Evolutionary conservation across 2,888 invertebrate species (phyloP).

Genomic region (Andrena trimmerana): DNA sequence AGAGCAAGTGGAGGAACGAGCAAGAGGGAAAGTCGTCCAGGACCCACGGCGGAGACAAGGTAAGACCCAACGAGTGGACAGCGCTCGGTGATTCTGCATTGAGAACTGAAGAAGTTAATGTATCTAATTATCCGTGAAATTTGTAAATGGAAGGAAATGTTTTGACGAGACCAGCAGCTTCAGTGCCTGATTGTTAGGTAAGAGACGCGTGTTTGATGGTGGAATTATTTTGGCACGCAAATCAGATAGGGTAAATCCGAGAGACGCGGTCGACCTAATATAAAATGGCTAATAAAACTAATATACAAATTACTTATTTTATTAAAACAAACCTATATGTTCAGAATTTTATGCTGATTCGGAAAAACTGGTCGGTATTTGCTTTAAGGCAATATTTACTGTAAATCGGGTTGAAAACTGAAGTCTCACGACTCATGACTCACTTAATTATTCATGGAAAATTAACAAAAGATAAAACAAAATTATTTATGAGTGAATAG

Average conservation of each 20-base stretch:
- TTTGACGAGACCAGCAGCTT: neutral
- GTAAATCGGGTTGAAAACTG: too few species aligned
- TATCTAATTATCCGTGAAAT: neutral
- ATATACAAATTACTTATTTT: too few species aligned
- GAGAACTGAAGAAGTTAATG: neutral
- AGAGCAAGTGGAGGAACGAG: conserved; percentile 55
- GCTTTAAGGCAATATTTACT: too few species aligned
- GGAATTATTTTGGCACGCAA: conserved; percentile 7
- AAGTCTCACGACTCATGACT: too few species aligned
- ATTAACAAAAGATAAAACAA: too few species aligned
- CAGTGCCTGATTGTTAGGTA: neutral
- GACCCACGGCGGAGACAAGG: conserved; percentile 56
- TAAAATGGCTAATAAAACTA: too few species aligned
- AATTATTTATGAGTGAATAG: too few species aligned
- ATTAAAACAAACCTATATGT: too few species aligned
- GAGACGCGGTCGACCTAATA: too few species aligned
- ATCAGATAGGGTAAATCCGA: neutral
- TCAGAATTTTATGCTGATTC: too few species aligned
- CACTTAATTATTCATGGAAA: too few species aligned
- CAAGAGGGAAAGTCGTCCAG: conserved; percentile 52
- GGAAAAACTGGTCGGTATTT: too few species aligned
- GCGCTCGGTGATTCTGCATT: neutral
- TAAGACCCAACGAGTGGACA: conserved; percentile 32
- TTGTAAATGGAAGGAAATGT: neutral
- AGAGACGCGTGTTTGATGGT: neutral